Conservation (phyloP, 2,888 invertebrate species). For the Nezara viridula region DNA sequence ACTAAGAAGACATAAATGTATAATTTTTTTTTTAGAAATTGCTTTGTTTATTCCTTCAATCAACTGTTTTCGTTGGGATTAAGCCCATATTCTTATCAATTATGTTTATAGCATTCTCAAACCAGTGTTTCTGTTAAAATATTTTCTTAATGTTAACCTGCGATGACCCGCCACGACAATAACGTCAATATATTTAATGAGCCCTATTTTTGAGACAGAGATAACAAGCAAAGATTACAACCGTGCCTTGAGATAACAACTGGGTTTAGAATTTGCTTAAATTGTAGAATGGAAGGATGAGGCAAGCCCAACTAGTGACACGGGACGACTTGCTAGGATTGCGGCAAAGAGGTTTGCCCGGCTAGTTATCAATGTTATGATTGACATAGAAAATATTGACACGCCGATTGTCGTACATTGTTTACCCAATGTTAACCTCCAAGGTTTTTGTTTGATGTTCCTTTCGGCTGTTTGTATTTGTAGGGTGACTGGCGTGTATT, state of each 20-base stretch:
- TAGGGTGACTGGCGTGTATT: not conserved
- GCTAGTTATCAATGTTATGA: slow-evolving; percentile 56
- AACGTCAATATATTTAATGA: slow-evolving; percentile 15
- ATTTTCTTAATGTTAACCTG: not conserved
- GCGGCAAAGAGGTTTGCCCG: slow-evolving; percentile 46
- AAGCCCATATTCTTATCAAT: not conserved
- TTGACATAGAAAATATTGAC: slow-evolving; percentile 57
- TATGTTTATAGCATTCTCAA: not conserved
- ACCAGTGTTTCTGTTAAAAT: not conserved
- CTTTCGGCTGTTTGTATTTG: slow-evolving; percentile 53
- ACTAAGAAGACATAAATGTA: too few relatives aligned
- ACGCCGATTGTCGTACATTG: slow-evolving; percentile 55
- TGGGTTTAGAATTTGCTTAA: not conserved
- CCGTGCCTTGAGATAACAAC: not conserved
- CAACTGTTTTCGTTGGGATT: not conserved
- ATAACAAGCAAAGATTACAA: slow-evolving; percentile 8
- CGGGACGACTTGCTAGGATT: not conserved
- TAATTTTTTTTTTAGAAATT: not conserved
- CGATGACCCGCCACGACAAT: not conserved
- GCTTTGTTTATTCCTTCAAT: not conserved
- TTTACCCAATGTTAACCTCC: slow-evolving; percentile 20
- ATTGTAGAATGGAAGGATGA: not conserved
- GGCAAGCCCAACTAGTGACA: not conserved
- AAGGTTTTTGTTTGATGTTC: slow-evolving; percentile 54
- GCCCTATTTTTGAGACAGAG: not conserved